Evolutionary conservation across 2,888 invertebrate species (phyloP).

Genomic region (Ochropacha duplaris): DNA sequence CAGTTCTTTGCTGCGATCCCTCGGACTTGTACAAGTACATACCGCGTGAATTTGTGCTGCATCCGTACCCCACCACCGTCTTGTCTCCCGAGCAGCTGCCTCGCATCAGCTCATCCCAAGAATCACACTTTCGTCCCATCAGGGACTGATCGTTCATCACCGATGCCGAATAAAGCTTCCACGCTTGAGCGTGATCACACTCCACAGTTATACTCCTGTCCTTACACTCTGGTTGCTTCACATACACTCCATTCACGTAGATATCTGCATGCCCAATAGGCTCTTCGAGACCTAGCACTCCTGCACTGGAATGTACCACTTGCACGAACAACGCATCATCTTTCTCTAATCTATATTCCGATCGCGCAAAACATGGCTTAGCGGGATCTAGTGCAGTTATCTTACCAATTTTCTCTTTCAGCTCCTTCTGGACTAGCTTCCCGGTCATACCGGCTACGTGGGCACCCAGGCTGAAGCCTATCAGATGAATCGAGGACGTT

Average conservation of each 20-base stretch:
- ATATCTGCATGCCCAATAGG: slow-evolving; percentile 67
- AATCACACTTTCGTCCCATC: slow-evolving; percentile 45
- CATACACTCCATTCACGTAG: slow-evolving; percentile 64
- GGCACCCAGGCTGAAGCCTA: slow-evolving; percentile 85
- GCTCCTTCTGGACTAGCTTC: slow-evolving; percentile 47
- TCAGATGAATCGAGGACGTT: slow-evolving; percentile 76
- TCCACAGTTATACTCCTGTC: slow-evolving; percentile 55
- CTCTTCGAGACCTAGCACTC: slow-evolving; percentile 61
- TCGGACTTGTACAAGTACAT: slow-evolving; percentile 60
- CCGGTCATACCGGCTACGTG: slow-evolving; percentile 83
- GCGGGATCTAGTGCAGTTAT: slow-evolving; percentile 73
- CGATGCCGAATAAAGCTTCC: slow-evolving; percentile 61
- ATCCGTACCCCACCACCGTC: slow-evolving; percentile 52
- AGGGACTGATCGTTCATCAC: slow-evolving; percentile 39
- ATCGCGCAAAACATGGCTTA: slow-evolving; percentile 60
- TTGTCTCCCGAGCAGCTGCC: slow-evolving; percentile 51
- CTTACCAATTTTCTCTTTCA: slow-evolving; percentile 47
- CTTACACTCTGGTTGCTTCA: slow-evolving; percentile 63
- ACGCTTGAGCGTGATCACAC: slow-evolving; percentile 68
- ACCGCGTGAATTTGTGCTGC: slow-evolving; percentile 40
- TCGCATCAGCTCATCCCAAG: slow-evolving; percentile 50
- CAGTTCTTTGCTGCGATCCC: slow-evolving; percentile 19
- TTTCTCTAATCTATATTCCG: slow-evolving; percentile 46
- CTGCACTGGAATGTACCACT: slow-evolving; percentile 68
- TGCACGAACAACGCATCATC: slow-evolving; percentile 65